Base-by-base conservation (phyloP, 2,888 invertebrate species). In the Catocala nupta region DNA sequence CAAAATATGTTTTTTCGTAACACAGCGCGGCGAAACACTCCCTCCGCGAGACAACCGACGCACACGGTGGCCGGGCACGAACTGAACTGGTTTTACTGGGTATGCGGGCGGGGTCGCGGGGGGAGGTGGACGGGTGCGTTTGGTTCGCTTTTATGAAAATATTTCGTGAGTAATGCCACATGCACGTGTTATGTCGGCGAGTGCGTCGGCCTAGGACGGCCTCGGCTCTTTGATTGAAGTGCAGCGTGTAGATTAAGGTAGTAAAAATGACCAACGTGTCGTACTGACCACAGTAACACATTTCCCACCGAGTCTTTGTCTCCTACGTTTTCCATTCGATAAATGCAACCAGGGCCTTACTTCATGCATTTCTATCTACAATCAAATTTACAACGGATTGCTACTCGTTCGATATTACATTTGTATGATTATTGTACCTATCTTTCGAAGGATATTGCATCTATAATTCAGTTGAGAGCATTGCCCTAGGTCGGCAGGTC, bases 141-240 rank as follows among this genome's bases (percentile, higher is more conserved):
- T 87, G 89, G 90, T 88, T 91, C 88, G 92, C 89, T 90, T 93
- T 93, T 93, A 93, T 94, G 94, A 93, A 94, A 93, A 94, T 94
- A 94, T 94, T 93, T 94, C 89, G 94, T 94, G 94, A 93, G 93
- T 93, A 93, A 94, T 93, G 63, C 63, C 63, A 59, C 55, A 59
- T 64, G 92, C 94, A 93, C 94, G 93, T 93, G 94, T 91, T 92
- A 92, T 93, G 91, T 87, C 82, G 82, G 78, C 75, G 90, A 92
- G 92, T 90, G 92, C 93, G 92, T 90, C 92, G 93, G 90, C 92
- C 93, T 91, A 92, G 85, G 87, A 84, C 91, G 91, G 87, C 92
- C 92, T 92, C 89, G 84, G 83, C 79, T 87, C 87, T 90, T 88
- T 90, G 90, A 92, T 92, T 92, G 90, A 89, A 86, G 86, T 90